Base-by-base conservation (phyloP, 2,888 invertebrate species). In the Terebella lapidaria region DNA sequence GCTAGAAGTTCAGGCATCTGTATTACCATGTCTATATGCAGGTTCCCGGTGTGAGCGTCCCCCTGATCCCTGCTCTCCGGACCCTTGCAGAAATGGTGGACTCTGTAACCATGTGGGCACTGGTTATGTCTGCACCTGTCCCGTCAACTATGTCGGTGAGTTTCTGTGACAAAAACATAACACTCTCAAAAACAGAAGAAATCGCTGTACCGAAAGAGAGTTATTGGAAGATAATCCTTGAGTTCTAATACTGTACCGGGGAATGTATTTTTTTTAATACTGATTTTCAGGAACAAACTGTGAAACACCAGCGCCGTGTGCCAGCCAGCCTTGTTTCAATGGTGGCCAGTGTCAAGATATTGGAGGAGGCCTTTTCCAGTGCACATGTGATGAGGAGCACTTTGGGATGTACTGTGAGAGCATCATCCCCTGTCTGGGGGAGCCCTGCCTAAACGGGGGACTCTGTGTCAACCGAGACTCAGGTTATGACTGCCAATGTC, bases 81-180 rank as follows among this genome's bases (percentile, higher is more conserved):
- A 66, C 26, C 70, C 71, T n/a, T 72, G 72, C 54, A 25, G 55
- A 52, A 66, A 71, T 58, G 58, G 61, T 18, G 72, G 71, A 4
- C 27, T 59, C 53, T 72, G 72, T 54, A 65, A 58, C 29, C 47
- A 61, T 20, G 26, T 63, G 29, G 65, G 66, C 20, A 53, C 30
- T 3, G 55, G 42, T 26, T 69, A 66, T 61, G 27, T 62, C 5
- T 71, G 71, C 54, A 65, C 65, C 29, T 71, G 71, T 60, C 63
- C 58, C 5, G 64, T 69, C 1, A 65, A 57, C 15, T 69, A 60
- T 55, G 63, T 64, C 61, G 71, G 71, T 49, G 10, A 5, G 49
- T 49, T 5, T 49, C 42, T 35, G 10, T 15, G 42, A 35, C n/a
- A 35, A 15, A 15, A n/a, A 15, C 42, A 35, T 35, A 15, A 35